Conservation (phyloP, 1,140 invertebrate genomes). For the Formica selysi region DNA sequence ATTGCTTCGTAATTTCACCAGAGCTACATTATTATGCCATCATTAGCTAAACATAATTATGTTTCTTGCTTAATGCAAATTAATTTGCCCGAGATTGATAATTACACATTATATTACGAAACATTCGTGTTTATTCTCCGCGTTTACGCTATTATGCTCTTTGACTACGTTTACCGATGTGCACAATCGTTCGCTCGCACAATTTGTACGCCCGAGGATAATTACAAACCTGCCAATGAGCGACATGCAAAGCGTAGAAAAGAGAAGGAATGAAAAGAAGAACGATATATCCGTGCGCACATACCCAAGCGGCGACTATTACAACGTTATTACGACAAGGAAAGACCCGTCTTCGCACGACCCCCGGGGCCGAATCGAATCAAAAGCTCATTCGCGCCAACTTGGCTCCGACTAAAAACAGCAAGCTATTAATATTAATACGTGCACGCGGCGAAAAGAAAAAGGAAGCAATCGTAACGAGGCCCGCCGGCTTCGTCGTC, state of each 20-base stretch:
- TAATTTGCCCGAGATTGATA: slow-evolving; percentile 61
- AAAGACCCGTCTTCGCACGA: slow-evolving; percentile 41
- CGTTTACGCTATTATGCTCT: slow-evolving; percentile 57
- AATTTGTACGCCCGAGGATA: slow-evolving; percentile 57
- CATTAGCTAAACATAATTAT: slow-evolving; percentile 63
- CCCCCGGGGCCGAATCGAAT: slow-evolving; percentile 62
- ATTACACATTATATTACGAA: slow-evolving; percentile 63
- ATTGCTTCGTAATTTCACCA: slow-evolving; percentile 51
- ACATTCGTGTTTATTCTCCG: slow-evolving; percentile 57
- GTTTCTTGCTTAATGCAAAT: slow-evolving; percentile 64
- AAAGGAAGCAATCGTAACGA: slow-evolving; percentile 58
- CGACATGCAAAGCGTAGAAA: slow-evolving; percentile 28
- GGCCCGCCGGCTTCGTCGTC: slow-evolving; percentile 48
- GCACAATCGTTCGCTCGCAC: slow-evolving; percentile 54
- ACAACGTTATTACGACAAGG: slow-evolving; percentile 51
- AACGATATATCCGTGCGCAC: slow-evolving; percentile 6
- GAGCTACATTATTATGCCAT: slow-evolving; percentile 60
- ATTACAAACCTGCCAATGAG: slow-evolving; percentile 57
- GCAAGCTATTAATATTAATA: slow-evolving; percentile 70
- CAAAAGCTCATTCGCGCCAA: slow-evolving; percentile 60
- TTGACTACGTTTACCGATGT: slow-evolving; percentile 62
- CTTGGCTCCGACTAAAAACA: slow-evolving; percentile 57
- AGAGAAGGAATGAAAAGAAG: slow-evolving; percentile 27
- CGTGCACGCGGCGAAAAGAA: slow-evolving; percentile 31
- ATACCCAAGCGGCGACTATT: slow-evolving; percentile 15